Base-by-base conservation (phyloP, 2,888 invertebrate species). In the Trachelus tabidus region DNA sequence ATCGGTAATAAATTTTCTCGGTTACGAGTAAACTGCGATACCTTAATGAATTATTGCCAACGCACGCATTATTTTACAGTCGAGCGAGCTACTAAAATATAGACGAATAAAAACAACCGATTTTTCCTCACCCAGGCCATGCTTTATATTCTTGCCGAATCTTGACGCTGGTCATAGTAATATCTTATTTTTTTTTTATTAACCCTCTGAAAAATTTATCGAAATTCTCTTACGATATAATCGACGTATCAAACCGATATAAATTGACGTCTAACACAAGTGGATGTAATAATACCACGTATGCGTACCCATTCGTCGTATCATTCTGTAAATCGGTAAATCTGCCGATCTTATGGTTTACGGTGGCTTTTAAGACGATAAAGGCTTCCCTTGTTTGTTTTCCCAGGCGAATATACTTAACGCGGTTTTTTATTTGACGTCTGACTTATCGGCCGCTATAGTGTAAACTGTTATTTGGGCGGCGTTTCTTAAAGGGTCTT, bases 391-490 rank as follows among this genome's bases (percentile, higher is more conserved):
- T 23, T 4, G 74, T 74, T 37, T 74, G 40, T 74, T 74, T 74
- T 31, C 15, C 31, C 35, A 34, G 9, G 35, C 56, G 73, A 73
- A 30, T 77, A 68, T 73, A 74, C 73, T 77, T n/a, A 30, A 34
- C 23, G 30, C 35, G 15, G 40, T 73, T 73, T 37, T 30, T 77
- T 77, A 77, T 73, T 73, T 11, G 77, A 73, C 34, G 56, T 23
- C 33, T 56, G 35, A 77, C 68, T 73, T 56, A 77, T 68, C 12
- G 30, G 2, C 30, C 23, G 12, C 31, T 30, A 35, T 34, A 30
- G 56, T 56, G 34, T 34, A 35, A 30, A 76, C 73, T 76, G 30
- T 73, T 76, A 37, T 76, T 30, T 33, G 15, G 73, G 56, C 77
- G 73, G 77, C 73, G 11, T 40, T n/a, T 77, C 15, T 68, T 30